Conservation (phyloP, 2,113 vertebrate species). For the Leptodactylus fuscus region DNA sequence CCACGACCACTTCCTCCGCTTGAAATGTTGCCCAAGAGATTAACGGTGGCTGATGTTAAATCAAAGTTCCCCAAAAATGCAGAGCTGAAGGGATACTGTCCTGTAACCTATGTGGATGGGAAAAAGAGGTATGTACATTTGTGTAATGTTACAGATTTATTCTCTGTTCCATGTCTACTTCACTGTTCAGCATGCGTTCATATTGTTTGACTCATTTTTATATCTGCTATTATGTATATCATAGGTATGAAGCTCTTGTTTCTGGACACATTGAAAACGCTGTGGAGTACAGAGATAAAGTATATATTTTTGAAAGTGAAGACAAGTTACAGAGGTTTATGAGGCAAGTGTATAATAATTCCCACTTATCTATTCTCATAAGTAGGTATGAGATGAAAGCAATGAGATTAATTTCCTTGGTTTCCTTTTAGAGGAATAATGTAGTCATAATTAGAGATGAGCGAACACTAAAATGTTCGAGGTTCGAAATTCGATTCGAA, state of each 20-base stretch:
- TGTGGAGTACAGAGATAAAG: slow-evolving; percentile 80
- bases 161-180: background rate
- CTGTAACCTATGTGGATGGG: slow-evolving; percentile 90
- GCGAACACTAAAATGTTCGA: too few relatives aligned
- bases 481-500: too few relatives aligned
- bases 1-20: slow-evolving; percentile 78
- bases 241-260: slow-evolving; percentile 89
- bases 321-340: slow-evolving; percentile 88
- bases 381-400: background rate
- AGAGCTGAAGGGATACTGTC: slow-evolving; percentile 91
- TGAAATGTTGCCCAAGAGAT: slow-evolving; percentile 79
- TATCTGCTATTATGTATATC: slow-evolving; percentile 32
- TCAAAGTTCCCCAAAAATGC: slow-evolving; percentile 79
- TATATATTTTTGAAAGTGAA: slow-evolving; percentile 86
- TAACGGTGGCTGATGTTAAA: slow-evolving; percentile 80
- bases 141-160: too few relatives aligned
- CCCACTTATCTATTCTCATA: background rate
- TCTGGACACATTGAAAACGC: slow-evolving; percentile 82
- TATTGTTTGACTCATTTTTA: background rate
- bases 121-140: slow-evolving; percentile 81
- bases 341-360: slow-evolving; percentile 73
- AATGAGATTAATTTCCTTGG: background rate
- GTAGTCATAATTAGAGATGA: too few relatives aligned
- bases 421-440: background rate
- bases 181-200: background rate